Conservation (phyloP, 2,113 vertebrate species). For the Phalacrocorax aristotelis region DNA sequence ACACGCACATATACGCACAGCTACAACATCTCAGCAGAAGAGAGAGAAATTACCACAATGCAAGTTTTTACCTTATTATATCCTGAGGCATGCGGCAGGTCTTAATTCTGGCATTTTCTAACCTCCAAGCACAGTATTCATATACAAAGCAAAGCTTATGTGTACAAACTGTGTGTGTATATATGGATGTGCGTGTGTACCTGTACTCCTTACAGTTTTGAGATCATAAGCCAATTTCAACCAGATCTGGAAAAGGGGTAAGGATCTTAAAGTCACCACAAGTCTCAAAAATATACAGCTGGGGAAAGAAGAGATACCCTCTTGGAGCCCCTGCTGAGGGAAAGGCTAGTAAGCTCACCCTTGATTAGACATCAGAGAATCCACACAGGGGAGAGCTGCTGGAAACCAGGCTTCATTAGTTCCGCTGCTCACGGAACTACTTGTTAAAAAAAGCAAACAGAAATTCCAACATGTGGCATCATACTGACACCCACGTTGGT, state of each 20-base stretch:
- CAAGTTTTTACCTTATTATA: neutral
- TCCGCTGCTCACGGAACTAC: constrained; percentile 60
- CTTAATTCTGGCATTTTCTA: constrained; percentile 4
- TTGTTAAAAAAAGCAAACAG: constrained; percentile 65
- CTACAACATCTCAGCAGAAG: neutral
- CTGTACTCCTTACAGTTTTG: neutral
- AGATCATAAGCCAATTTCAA: neutral
- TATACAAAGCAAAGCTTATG: neutral
- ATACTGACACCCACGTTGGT: constrained; percentile 14
- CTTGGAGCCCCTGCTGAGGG: constrained; percentile 19
- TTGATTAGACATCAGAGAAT: constrained; percentile 69
- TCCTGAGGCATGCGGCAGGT: neutral
- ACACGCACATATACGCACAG: neutral
- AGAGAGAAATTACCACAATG: neutral
- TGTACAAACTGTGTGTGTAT: neutral
- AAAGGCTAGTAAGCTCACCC: constrained; percentile 62
- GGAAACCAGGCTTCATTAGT: constrained; percentile 68
- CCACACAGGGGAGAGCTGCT: constrained; percentile 63
- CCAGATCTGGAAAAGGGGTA: neutral
- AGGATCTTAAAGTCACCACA: neutral
- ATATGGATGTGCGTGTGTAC: neutral
- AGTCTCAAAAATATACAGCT: constrained; percentile 6
- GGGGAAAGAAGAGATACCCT: constrained; percentile 42
- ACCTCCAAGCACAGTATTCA: neutral
- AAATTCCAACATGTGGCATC: constrained; percentile 60